A percentile compares a stretch with the other conserved stretches of the same genome.
Conservation (phyloP, 2,888 invertebrate species). For the Lithosia quadra region DNA sequence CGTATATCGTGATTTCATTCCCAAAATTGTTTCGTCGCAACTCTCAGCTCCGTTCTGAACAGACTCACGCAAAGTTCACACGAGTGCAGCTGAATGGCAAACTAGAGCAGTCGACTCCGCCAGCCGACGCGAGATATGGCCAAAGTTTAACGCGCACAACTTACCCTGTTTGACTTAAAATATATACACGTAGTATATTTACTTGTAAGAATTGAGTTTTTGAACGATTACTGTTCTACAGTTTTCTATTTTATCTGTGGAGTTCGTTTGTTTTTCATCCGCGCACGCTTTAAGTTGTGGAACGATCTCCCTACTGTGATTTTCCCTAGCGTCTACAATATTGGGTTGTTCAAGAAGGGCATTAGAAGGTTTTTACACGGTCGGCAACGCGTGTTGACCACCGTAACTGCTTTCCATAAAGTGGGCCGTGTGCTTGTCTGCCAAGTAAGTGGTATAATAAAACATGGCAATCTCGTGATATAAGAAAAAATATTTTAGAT, state of each 20-base stretch:
- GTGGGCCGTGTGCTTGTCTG: too few relatives aligned
- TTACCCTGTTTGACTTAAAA: constrained; percentile 20
- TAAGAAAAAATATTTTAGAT: too few relatives aligned
- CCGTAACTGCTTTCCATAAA: too few relatives aligned
- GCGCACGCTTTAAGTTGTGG: too few relatives aligned
- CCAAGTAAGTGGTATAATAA: too few relatives aligned
- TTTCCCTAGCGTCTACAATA: too few relatives aligned
- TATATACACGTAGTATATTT: constrained; percentile 5
- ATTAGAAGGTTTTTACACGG: too few relatives aligned
- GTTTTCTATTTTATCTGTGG: not conserved
- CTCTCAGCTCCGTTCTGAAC: constrained; percentile 6
- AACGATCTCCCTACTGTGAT: too few relatives aligned
- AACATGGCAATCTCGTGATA: too few relatives aligned
- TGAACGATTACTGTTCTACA: not conserved
- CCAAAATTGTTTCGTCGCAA: constrained; percentile 17
- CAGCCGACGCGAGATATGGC: constrained; percentile 19
- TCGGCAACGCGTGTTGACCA: too few relatives aligned
- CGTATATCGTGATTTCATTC: constrained; percentile 7
- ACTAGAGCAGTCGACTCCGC: constrained; percentile 14
- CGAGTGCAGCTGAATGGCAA: constrained; percentile 21
- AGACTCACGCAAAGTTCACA: constrained; percentile 16
- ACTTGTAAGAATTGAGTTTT: not conserved
- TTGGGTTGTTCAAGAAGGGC: too few relatives aligned
- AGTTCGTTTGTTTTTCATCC: too few relatives aligned
- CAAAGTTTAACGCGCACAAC: constrained; percentile 18